These are phyloP conservation scores for Alcedo atthis DNA, from an alignment of 2,797 vertebrate genomes.

Conservation along the genomic window DNA sequence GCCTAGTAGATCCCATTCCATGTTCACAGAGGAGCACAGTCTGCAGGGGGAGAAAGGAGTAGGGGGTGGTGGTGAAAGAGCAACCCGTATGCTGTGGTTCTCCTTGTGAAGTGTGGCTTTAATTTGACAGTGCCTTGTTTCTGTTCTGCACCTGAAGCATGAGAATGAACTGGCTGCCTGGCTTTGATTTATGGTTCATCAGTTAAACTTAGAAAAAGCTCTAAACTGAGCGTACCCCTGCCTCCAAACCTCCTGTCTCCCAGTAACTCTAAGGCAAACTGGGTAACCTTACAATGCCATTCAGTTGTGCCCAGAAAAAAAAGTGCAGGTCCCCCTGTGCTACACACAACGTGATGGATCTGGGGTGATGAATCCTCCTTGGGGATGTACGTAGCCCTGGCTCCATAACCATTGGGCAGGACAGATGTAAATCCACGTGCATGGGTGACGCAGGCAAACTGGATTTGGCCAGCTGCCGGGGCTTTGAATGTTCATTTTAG, in stretches of 20 bases:
- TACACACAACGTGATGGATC: not conserved
- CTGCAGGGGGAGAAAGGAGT: rapidly evolving
- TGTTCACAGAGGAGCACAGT: not conserved
- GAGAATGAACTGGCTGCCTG: not conserved
- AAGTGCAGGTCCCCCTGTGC: not conserved
- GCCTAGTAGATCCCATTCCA: not conserved
- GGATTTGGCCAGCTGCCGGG: conserved; percentile 53
- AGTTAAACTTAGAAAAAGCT: not conserved
- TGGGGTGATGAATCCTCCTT: conserved; percentile 44
- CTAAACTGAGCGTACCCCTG: not conserved
- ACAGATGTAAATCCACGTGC: conserved; percentile 62
- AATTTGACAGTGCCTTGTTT: not conserved
- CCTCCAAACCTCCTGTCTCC: not conserved
- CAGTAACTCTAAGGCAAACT: not conserved
- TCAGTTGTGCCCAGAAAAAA: not conserved
- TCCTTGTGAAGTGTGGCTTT: not conserved
- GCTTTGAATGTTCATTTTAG: conserved; percentile 48
- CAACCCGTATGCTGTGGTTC: not conserved
- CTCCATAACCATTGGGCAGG: conserved; percentile 37
- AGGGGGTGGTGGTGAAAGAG: not conserved
- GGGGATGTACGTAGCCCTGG: not conserved
- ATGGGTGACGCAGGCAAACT: conserved; percentile 51
- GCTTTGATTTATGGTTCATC: not conserved
- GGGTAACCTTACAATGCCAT: not conserved
- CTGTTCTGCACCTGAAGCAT: not conserved